Conservation (phyloP, 2,888 invertebrate genomes). For the Amiota communis region DNA sequence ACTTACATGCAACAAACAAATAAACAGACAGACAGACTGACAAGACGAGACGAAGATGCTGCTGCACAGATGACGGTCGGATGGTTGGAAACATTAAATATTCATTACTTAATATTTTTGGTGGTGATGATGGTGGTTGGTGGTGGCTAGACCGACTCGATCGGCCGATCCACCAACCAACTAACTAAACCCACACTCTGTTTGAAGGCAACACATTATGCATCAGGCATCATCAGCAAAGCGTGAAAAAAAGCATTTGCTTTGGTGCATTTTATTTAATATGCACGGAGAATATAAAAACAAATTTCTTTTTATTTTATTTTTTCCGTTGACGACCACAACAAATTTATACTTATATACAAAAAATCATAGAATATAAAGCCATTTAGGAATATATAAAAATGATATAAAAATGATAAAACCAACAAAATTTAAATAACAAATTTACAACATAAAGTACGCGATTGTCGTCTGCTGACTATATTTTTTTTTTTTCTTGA, state of each 20-base stretch:
- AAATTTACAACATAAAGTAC: background rate
- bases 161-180: background rate
- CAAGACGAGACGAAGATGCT: background rate
- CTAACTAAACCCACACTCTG: too few species aligned
- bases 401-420: too few species aligned
- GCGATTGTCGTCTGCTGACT: background rate
- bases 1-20: background rate
- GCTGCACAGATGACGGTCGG: constrained; percentile 24
- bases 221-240: too few species aligned
- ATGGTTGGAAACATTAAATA: constrained; percentile 39
- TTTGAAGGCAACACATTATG: too few species aligned
- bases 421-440: background rate
- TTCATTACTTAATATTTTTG: constrained; percentile 34
- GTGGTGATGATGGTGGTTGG: too few species aligned
- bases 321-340: background rate
- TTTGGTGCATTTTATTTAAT: too few species aligned
- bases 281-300: too few species aligned
- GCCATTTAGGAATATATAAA: too few species aligned
- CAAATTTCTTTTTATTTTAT: too few species aligned
- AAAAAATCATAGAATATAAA: background rate
- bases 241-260: too few species aligned
- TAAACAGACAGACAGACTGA: background rate
- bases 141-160: background rate
- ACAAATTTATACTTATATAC: constrained; percentile 4
- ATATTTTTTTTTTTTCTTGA: background rate